These are phyloP conservation scores for Coendou prehensilis DNA, from an alignment of 2,797 vertebrate genomes.

Conservation along the genomic window DNA sequence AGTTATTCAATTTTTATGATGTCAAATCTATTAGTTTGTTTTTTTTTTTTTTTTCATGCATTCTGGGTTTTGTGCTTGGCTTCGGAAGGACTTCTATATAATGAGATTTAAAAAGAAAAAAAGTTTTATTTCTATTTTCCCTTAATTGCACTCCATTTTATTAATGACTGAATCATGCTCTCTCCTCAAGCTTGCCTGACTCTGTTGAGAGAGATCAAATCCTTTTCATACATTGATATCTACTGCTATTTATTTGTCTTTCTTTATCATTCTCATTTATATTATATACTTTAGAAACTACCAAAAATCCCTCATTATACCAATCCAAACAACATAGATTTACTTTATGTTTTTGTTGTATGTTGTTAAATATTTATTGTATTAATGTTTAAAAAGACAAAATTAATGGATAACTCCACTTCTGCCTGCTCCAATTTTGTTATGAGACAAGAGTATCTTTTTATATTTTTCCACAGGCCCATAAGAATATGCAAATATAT, in stretches of 20 bases:
- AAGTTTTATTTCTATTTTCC: neutral
- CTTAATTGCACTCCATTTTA: neutral
- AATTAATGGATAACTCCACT: neutral
- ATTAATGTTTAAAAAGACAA: constrained; percentile 17
- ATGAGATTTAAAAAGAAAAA: neutral
- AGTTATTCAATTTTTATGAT: constrained; percentile 25
- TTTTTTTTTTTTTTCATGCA: neutral
- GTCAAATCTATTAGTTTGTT: neutral
- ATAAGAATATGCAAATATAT: neutral
- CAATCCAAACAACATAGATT: neutral
- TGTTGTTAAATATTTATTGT: neutral
- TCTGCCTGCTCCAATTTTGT: neutral
- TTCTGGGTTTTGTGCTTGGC: constrained; percentile 54
- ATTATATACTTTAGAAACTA: neutral
- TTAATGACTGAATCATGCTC: neutral
- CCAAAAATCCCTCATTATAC: neutral
- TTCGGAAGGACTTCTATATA: neutral
- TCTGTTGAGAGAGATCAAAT: neutral
- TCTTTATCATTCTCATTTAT: constrained; percentile 24
- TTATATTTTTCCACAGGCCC: neutral
- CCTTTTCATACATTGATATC: neutral
- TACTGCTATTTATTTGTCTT: neutral
- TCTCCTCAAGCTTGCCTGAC: neutral
- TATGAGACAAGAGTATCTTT: constrained; percentile 38
- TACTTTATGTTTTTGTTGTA: neutral